Percentiles rank a stretch among this genome's conserved stretches.
Conservation (phyloP, 2,888 invertebrate genomes). For the Mythimna impura region DNA sequence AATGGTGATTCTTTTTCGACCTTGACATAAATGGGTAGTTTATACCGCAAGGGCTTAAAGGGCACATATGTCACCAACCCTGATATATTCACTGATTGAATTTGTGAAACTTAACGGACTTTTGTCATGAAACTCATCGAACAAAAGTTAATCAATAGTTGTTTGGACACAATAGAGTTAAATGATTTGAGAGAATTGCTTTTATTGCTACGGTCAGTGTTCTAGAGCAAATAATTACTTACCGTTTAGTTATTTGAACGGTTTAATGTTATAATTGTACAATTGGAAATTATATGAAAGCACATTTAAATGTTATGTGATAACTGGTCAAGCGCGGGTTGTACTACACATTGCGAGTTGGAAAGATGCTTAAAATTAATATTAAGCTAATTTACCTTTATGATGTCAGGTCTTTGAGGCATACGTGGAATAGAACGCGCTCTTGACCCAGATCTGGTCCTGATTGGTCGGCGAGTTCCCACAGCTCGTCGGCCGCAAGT, state of each 20-base stretch:
- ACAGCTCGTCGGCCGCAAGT: no score
- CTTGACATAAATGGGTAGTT: constrained; percentile 71
- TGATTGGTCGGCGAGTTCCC: no score
- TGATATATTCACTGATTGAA: constrained; percentile 66
- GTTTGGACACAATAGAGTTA: constrained; percentile 39
- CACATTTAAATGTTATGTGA: constrained; percentile 1
- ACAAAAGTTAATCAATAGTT: constrained; percentile 46
- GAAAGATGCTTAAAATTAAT: no score
- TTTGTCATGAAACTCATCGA: constrained; percentile 47
- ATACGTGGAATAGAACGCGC: no score
- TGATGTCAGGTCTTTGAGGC: no score
- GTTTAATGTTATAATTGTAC: constrained; percentile 19
- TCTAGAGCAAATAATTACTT: constrained; percentile 32
- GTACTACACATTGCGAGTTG: no score
- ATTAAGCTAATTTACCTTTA: no score
- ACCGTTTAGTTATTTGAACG: constrained; percentile 19
- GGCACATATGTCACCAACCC: constrained; percentile 64
- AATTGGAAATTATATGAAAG: background rate
- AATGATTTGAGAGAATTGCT: constrained; percentile 46
- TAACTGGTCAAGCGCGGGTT: background rate
- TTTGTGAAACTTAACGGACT: constrained; percentile 35
- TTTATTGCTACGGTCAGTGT: constrained; percentile 25
- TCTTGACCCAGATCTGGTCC: no score
- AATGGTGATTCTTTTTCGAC: constrained; percentile 85
- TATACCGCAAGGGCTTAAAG: constrained; percentile 58